Percentiles rank a stretch among this genome's conserved stretches.
phyloP scores from a whole-genome alignment of 2,113 vertebrate species.

The Gorsachius goisagi region DNA sequence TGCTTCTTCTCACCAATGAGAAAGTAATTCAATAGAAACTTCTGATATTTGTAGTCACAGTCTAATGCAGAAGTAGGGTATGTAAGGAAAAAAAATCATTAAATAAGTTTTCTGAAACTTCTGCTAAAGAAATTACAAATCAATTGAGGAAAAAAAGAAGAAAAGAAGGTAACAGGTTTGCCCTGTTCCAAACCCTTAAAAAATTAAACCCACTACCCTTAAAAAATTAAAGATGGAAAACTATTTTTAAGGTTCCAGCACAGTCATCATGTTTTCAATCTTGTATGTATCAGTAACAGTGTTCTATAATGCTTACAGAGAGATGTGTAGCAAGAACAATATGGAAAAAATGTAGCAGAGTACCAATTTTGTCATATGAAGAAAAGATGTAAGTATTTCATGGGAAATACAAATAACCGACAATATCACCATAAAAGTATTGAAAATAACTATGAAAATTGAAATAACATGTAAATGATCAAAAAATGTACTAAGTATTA shows the following conservation, averaged over 20 bases:
- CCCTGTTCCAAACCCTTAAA: too few species aligned
- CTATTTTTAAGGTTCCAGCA: not conserved
- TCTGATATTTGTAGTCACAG: not conserved
- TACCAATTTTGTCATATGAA: not conserved
- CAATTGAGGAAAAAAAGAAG: not conserved
- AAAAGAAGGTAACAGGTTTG: not conserved
- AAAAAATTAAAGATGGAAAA: not conserved
- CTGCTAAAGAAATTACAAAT: not conserved
- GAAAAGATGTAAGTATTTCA: not conserved
- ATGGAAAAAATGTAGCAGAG: not conserved
- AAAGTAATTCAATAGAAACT: not conserved
- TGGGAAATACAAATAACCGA: not conserved
- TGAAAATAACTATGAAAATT: not conserved
- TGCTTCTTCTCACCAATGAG: not conserved
- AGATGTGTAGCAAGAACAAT: not conserved
- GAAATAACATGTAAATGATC: not conserved
- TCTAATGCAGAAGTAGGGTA: not conserved
- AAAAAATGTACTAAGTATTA: not conserved
- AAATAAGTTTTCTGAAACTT: not conserved
- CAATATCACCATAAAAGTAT: not conserved
- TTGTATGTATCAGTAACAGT: not conserved
- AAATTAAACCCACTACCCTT: not conserved
- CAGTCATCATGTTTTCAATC: not conserved
- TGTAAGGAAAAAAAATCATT: not conserved
- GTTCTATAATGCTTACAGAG: not conserved